A percentile compares a stretch with the other conserved stretches of the same genome.
Evolutionary conservation across 1,140 invertebrate genomes (phyloP).

Genomic region (Apis florea): DNA sequence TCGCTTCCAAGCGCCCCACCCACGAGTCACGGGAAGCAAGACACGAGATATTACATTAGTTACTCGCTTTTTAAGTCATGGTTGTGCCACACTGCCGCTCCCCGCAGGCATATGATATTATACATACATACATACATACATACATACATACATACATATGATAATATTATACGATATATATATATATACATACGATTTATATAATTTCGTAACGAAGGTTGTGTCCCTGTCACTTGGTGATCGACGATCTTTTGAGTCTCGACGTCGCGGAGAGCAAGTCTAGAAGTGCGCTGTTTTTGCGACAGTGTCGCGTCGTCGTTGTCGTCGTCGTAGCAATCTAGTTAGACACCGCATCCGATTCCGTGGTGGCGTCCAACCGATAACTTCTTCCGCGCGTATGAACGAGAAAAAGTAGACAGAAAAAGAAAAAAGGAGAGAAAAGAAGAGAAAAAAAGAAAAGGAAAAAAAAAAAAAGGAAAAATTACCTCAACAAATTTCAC

Average conservation of each 20-base stretch:
- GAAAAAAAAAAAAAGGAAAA: too few relatives aligned
- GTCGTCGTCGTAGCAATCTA: conserved; percentile 39
- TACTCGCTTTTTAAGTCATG: conserved; percentile 73
- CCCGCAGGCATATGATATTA: conserved; percentile 63
- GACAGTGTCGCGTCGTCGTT: conserved; percentile 32
- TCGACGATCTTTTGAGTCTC: conserved; percentile 59
- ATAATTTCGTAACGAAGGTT: conserved; percentile 79
- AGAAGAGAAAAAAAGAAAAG: too few relatives aligned
- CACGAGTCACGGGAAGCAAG: conserved; percentile 53
- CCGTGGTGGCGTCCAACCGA: conserved; percentile 28
- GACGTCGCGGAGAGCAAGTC: conserved; percentile 64
- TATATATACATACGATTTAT: conserved; percentile 70
- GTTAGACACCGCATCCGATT: conserved; percentile 23
- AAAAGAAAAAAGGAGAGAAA: too few relatives aligned
- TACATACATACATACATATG: conserved; percentile 14
- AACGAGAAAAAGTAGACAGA: neutral
- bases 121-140: conserved; percentile 54
- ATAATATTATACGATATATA: conserved; percentile 53
- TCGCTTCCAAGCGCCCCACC: conserved; percentile 36
- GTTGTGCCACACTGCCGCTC: conserved; percentile 74
- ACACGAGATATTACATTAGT: conserved; percentile 64
- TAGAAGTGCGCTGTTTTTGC: conserved; percentile 42
- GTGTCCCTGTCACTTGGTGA: conserved; percentile 67
- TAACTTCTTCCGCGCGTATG: neutral
- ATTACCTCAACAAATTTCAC: too few relatives aligned